Percentiles rank a stretch among this genome's conserved stretches.
phyloP scores from a whole-genome alignment of 2,113 vertebrate genomes.

The Piaya cayana region DNA sequence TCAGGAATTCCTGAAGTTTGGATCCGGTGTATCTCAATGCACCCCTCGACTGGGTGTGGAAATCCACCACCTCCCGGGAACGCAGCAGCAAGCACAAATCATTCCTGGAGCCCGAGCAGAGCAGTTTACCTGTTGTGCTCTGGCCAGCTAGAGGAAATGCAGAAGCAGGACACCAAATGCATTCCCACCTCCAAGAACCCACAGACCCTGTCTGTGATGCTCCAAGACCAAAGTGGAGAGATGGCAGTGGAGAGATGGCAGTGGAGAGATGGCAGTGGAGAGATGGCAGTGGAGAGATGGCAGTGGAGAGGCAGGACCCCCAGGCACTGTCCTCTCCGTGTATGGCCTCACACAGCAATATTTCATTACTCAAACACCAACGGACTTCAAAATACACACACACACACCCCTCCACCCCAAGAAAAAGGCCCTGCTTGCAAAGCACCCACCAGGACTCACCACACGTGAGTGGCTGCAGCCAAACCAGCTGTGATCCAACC shows the following conservation, averaged over 20 bases:
- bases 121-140: neutral
- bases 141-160: neutral
- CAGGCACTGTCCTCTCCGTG: rapidly evolving
- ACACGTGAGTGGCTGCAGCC: rapidly evolving
- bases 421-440: too few relatives aligned
- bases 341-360: rapidly evolving
- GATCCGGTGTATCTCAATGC: neutral
- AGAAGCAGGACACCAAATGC: neutral
- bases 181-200: rapidly evolving
- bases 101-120: neutral
- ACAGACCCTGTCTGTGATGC: rapidly evolving
- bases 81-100: rapidly evolving
- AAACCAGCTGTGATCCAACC: rapidly evolving
- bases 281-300: rapidly evolving
- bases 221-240: rapidly evolving
- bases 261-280: neutral
- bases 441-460: neutral
- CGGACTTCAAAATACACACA: neutral
- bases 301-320: neutral
- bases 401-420: too few relatives aligned
- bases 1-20: neutral
- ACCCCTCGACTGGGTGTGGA: rapidly evolving
- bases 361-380: neutral
- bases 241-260: rapidly evolving
- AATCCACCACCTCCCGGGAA: neutral